Conservation (phyloP, 2,888 invertebrate genomes). For the Tachina lurida region DNA sequence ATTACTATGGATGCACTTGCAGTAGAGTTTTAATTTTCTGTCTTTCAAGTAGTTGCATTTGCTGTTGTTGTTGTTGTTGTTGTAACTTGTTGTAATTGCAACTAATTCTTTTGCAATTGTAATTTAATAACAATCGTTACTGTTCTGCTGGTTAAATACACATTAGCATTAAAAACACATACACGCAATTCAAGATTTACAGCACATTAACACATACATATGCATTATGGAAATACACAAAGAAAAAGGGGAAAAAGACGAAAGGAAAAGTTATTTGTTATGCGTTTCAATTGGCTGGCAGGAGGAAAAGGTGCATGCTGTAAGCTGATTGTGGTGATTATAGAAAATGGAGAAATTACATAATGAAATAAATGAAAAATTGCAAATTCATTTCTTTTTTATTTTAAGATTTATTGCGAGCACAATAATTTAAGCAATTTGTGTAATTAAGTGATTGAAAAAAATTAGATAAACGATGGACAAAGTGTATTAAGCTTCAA, state of each 20-base stretch:
- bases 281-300: conserved; percentile 25
- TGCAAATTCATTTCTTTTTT: no score
- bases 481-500: no score
- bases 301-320: conserved; percentile 10
- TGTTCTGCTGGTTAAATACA: conserved; percentile 74
- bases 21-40: conserved; percentile 11
- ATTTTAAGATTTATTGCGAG: background rate
- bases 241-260: conserved; percentile 20
- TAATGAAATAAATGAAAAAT: conserved; percentile 14
- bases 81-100: conserved; percentile 48
- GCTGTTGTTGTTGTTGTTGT: conserved; percentile 45
- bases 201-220: conserved; percentile 35
- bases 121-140: conserved; percentile 80
- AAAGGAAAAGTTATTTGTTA: conserved; percentile 5
- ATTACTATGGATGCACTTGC: conserved; percentile 12
- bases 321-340: conserved; percentile 26
- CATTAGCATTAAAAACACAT: conserved; percentile 33
- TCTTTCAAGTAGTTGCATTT: conserved; percentile 66
- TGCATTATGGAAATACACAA: conserved; percentile 1
- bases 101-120: conserved; percentile 77
- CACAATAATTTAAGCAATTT: background rate
- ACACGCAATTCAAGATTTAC: conserved; percentile 11
- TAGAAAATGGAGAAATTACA: conserved; percentile 62
- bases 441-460: no score
- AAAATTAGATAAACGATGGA: no score